Evolutionary conservation across 2,888 invertebrate species (phyloP).

Genomic region (Iphiclides podalirius): DNA sequence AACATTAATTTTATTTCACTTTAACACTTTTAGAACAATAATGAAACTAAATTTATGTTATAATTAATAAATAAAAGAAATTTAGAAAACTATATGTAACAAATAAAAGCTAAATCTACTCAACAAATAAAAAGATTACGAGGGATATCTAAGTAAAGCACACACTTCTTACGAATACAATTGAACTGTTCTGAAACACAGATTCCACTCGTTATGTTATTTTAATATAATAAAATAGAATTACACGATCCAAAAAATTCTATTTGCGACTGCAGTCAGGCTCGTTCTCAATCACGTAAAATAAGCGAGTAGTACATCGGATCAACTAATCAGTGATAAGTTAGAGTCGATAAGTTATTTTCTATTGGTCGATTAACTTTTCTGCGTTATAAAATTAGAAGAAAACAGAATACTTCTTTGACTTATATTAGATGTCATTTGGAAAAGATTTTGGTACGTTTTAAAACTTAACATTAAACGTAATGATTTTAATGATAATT

Average conservation of each 20-base stretch:
- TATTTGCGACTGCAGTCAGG: conserved; percentile 29
- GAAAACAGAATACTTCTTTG: neutral
- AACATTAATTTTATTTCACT: conserved; percentile 15
- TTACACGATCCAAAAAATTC: conserved; percentile 19
- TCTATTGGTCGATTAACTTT: conserved; percentile 10
- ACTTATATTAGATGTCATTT: conserved; percentile 3
- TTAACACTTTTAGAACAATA: conserved; percentile 11
- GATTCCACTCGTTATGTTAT: conserved; percentile 21
- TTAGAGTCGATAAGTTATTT: neutral
- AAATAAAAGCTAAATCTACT: conserved; percentile 8
- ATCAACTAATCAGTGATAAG: conserved; percentile 10
- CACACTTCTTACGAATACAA: conserved; percentile 24
- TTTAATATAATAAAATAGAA: conserved; percentile 12
- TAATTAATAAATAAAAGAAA: conserved; percentile 40
- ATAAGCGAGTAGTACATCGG: conserved; percentile 1
- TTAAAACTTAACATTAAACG: too few relatives aligned
- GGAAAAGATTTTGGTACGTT: too few relatives aligned
- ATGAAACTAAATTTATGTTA: conserved; percentile 24
- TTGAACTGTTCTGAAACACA: conserved; percentile 18
- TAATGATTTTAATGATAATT: too few relatives aligned
- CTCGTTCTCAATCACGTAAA: conserved; percentile 27
- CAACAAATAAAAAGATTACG: neutral
- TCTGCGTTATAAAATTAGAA: neutral
- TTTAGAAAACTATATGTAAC: conserved; percentile 35
- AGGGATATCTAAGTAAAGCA: conserved; percentile 3